Conservation (phyloP, 2,113 vertebrate species). For the Amblyopsis rosae region DNA sequence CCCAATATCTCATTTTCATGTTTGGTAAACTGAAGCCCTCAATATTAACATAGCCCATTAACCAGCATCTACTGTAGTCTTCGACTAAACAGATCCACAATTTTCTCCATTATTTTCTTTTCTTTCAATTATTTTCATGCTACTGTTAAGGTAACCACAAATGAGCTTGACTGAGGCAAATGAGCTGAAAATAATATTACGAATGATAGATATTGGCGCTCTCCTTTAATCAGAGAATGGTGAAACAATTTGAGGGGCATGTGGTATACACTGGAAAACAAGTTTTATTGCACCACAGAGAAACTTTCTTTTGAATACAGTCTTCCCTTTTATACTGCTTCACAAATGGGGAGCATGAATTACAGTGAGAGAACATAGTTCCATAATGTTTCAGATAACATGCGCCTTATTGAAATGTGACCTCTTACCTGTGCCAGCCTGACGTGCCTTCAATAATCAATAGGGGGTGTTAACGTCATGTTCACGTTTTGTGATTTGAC, state of each 20-base stretch:
- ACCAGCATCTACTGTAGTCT: constrained; percentile 54
- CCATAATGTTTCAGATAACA: constrained; percentile 34
- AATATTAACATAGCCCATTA: constrained; percentile 70
- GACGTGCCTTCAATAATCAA: constrained; percentile 65
- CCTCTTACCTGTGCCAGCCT: constrained; percentile 45
- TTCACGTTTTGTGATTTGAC: constrained; percentile 67
- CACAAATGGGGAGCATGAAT: constrained; percentile 13
- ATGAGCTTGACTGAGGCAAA: constrained; percentile 68
- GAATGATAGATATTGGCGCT: constrained; percentile 56
- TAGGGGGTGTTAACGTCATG: constrained; percentile 62
- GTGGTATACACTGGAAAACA: neutral
- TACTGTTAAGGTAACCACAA: constrained; percentile 72
- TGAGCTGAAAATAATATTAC: constrained; percentile 65
- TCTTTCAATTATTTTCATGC: constrained; percentile 70
- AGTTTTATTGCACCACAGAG: constrained; percentile 4
- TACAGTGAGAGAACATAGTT: constrained; percentile 11
- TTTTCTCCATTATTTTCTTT: constrained; percentile 65
- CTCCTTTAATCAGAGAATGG: constrained; percentile 49
- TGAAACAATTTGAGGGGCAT: constrained; percentile 27
- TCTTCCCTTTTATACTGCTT: neutral
- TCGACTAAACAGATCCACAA: constrained; percentile 63
- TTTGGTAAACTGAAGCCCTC: constrained; percentile 56
- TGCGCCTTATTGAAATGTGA: constrained; percentile 56
- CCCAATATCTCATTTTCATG: constrained; percentile 51
- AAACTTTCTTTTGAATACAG: constrained; percentile 37